A percentile compares a stretch with the other conserved stretches of the same genome.
Evolutionary conservation across 23 tunicate genomes (phyloP).

Genomic region (Styela plicata): DNA sequence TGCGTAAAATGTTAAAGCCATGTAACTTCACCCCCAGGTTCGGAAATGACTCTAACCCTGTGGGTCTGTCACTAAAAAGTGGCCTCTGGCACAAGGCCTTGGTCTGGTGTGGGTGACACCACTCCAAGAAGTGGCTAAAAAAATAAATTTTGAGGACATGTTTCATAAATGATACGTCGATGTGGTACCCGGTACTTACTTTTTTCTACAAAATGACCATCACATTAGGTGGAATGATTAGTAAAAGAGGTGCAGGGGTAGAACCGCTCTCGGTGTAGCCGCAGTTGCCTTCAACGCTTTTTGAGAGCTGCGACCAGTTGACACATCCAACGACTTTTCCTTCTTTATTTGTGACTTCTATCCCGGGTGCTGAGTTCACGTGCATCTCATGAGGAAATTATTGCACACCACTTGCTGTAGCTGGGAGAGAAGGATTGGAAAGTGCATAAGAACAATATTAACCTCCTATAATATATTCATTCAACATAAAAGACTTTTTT

Average conservation of each 20-base stretch:
- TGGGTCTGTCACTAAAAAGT: too few species aligned
- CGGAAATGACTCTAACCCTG: too few species aligned
- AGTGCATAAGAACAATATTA: too few species aligned
- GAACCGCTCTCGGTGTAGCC: constrained; percentile 70
- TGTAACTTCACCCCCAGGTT: too few species aligned
- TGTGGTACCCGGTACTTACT: constrained; percentile 34
- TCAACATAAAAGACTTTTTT: too few species aligned
- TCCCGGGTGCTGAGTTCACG: constrained; percentile 81
- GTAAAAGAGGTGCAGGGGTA: constrained; percentile 74
- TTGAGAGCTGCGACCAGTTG: constrained; percentile 81
- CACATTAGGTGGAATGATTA: constrained; percentile 73
- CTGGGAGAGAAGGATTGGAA: constrained; percentile 16
- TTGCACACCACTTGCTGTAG: constrained; percentile 81
- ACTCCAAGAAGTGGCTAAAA: too few species aligned
- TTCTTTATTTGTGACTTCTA: constrained; percentile 64
- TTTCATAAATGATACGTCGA: too few species aligned
- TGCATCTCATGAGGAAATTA: constrained; percentile 81
- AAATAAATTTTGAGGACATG: too few species aligned
- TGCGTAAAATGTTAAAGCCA: too few species aligned
- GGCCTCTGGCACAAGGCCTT: too few species aligned
- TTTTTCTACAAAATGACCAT: constrained; percentile 75
- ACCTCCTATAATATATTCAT: too few species aligned
- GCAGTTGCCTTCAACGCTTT: constrained; percentile 79
- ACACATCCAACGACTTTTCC: constrained; percentile 85
- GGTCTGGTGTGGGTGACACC: too few species aligned